Evolutionary conservation across 1,140 invertebrate species (phyloP), one percentile per base, ranked within the genome.

Genomic region (Ditylenchus dipsaci): DNA sequence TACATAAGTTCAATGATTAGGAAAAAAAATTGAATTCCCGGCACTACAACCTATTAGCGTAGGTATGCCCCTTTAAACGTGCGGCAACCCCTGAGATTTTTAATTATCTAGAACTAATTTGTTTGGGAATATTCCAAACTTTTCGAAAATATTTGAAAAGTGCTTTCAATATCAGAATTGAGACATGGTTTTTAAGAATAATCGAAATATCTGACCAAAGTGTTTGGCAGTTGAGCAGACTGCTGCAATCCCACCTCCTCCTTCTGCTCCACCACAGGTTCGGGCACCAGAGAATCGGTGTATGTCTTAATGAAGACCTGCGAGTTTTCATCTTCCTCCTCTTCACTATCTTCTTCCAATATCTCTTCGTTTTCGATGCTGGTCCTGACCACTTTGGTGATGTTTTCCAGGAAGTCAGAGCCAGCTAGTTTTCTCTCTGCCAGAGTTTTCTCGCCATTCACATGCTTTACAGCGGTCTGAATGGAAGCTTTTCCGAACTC

Each of bases 401-500:
- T 27, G n/a, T 61, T 27, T 17, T 61, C n/a, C 29, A 61, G 15
- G 38, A 61, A 61, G 27, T 61, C 59, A 19, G n/a, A 19, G 27
- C 17, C 59, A 45, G 59, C n/a, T 47, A 19, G n/a, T 29, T 61
- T 45, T 3, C 29, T 61, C 29, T 61, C 29, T 27, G 3, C 42
- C 3, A 61, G 1, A 3, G 29, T 19, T 61, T 45, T 19, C n/a
- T 61, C 59, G 27, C 19, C 7, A 45, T 19, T 5, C 7, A 3
- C 59, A 61, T 30, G 27, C 3, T 45, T 3, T 19, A 61, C 59
- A 30, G n/a, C 15, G 59, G 59, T 61, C 59, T 61, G 38, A 19
- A 47, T 8, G n/a, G 53, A 57, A 11, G 67, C 68, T 29, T 71
- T 26, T 13, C 77, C 77, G 17, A 70, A 47, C 23, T 71, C 67